Evolutionary conservation across 2,797 vertebrate species (phyloP).

Genomic region (Decapterus maruadsi): DNA sequence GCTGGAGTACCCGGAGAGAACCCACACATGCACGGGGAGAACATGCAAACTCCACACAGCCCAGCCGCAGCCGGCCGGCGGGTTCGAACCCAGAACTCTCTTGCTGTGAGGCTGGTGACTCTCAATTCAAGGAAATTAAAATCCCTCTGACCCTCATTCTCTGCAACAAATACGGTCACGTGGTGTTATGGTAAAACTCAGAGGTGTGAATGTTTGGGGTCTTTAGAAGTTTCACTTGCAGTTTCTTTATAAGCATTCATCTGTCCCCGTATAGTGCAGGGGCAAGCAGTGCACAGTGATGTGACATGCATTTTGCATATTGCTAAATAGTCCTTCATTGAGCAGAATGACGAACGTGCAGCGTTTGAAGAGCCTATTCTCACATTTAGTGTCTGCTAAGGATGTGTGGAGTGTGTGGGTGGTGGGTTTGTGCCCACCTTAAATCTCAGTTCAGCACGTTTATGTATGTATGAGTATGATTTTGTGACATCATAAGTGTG

Average conservation of each 20-base stretch:
- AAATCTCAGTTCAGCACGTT: not conserved
- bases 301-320: not conserved
- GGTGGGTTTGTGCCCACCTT: not conserved
- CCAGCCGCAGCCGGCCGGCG: too few species aligned
- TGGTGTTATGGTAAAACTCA: slow-evolving; percentile 89
- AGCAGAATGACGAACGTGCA: too few species aligned
- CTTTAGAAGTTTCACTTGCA: slow-evolving; percentile 79
- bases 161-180: slow-evolving; percentile 71
- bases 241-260: slow-evolving; percentile 21
- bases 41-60: too few species aligned
- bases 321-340: not conserved
- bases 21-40: too few species aligned
- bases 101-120: too few species aligned
- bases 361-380: not conserved
- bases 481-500: not conserved
- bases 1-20: too few species aligned
- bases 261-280: slow-evolving; percentile 39
- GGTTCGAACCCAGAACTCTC: too few species aligned
- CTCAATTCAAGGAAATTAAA: not conserved
- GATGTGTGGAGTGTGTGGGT: too few species aligned
- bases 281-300: not conserved
- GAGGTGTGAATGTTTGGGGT: slow-evolving; percentile 89
- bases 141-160: slow-evolving; percentile 11
- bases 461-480: not conserved
- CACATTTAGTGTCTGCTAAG: not conserved